Conservation (phyloP, 2,888 invertebrate species). For the Trissolcus brochymenae region DNA sequence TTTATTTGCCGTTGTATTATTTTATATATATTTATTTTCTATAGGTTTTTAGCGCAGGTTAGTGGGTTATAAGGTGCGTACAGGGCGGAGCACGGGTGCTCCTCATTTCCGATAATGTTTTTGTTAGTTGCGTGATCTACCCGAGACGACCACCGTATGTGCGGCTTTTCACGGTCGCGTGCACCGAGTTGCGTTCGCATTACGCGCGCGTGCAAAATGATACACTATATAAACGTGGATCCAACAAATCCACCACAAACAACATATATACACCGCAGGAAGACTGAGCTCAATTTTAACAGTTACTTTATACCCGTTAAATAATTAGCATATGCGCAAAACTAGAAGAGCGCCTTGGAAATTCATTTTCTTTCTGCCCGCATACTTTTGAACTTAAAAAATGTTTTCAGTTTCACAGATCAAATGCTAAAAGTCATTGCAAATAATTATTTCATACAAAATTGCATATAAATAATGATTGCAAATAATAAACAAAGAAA, state of each 20-base stretch:
- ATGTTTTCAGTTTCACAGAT: too few relatives aligned
- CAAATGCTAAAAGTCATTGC: too few relatives aligned
- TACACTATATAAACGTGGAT: constrained; percentile 26
- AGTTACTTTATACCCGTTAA: constrained; percentile 60
- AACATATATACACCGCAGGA: constrained; percentile 20
- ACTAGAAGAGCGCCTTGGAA: too few relatives aligned
- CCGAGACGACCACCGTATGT: constrained; percentile 10
- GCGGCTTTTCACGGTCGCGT: constrained; percentile 51
- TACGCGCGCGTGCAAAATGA: constrained; percentile 45
- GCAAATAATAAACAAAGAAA: too few relatives aligned
- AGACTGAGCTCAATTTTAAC: constrained; percentile 49
- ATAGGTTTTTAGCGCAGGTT: constrained; percentile 13
- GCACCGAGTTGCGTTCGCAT: constrained; percentile 46
- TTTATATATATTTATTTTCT: too few relatives aligned
- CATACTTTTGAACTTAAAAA: too few relatives aligned
- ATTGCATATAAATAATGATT: too few relatives aligned
- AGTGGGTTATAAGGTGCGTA: constrained; percentile 41
- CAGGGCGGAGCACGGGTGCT: background rate
- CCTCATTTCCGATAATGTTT: constrained; percentile 32
- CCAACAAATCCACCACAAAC: constrained; percentile 46
- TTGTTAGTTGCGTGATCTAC: constrained; percentile 27
- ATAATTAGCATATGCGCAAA: constrained; percentile 34
- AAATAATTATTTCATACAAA: too few relatives aligned
- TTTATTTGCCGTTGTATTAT: too few relatives aligned
- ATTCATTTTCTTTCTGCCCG: too few relatives aligned